Evolutionary conservation across 2,888 invertebrate genomes (phyloP).

Genomic region (Fabriciana adippe): DNA sequence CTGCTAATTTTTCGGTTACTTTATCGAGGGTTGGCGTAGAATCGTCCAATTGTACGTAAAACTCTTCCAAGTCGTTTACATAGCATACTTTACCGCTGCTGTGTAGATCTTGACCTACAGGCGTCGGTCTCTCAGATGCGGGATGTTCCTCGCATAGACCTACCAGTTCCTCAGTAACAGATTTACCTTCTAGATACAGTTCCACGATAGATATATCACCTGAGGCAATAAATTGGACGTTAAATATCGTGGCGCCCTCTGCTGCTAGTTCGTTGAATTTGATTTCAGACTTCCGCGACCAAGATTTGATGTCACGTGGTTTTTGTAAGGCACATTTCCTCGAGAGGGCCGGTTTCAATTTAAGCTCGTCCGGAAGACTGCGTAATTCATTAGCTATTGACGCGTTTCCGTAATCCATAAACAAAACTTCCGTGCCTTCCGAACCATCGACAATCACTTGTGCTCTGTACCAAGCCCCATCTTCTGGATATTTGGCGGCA

Average conservation of each 20-base stretch:
- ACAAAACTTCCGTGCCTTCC: conserved; percentile 83
- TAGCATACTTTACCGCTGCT: conserved; percentile 85
- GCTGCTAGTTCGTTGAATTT: conserved; percentile 86
- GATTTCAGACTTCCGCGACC: conserved; percentile 85
- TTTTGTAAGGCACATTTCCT: conserved; percentile 84
- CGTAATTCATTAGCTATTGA: conserved; percentile 82
- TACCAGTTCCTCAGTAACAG: conserved; percentile 84
- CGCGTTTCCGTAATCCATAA: conserved; percentile 87
- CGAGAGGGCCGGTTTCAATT: conserved; percentile 81
- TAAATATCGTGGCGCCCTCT: conserved; percentile 87
- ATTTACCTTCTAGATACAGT: conserved; percentile 83
- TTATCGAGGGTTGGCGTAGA: conserved; percentile 81
- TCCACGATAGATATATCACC: conserved; percentile 85
- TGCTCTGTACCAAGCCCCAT: conserved; percentile 86
- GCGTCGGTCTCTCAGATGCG: conserved; percentile 64
- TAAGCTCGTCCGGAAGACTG: conserved; percentile 83
- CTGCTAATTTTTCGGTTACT: conserved; percentile 81
- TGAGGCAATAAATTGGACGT: conserved; percentile 85
- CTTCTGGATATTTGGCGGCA: conserved; percentile 85
- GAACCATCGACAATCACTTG: conserved; percentile 82
- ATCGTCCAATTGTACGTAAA: conserved; percentile 87
- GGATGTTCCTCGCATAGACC: conserved; percentile 74
- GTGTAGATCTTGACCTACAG: conserved; percentile 68
- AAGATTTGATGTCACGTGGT: conserved; percentile 80
- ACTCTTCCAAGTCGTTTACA: conserved; percentile 86